Evolutionary conservation across 2,888 invertebrate genomes (phyloP), one percentile per base, ranked within the genome.

Genomic region (Lissonota sp.): DNA sequence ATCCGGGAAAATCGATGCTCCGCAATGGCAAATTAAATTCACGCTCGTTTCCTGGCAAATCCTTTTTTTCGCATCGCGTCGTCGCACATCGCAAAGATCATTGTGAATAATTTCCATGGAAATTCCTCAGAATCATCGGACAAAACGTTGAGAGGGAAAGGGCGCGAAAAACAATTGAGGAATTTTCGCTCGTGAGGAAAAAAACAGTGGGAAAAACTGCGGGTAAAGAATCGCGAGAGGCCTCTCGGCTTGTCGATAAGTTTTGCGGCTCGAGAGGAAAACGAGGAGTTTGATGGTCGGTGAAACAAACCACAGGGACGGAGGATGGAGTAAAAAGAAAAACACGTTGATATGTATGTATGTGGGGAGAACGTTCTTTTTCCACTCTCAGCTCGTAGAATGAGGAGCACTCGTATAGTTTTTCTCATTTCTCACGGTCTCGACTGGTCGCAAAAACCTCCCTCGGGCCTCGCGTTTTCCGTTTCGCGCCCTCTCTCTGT

Each of bases 181-280:
- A 26, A 26, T 26, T 26, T 26, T 26, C 1, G 26, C 26, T 26
- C 26, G 26, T 26, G 26, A 26, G 26, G 16, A 49, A 6, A 49
- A 6, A 49, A 14, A 39, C 6, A n/a, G 10, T 12, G 58, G 6
- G n/a, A 8, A 49, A 46, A 16, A 16, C 14, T 7, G 53, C n/a
- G 2, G 14, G 53, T 7, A 8, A 51, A 49, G 57, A 53, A 6
- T 12, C 46, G 42, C 14, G 44, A 37, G 53, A 72, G 71, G 72
- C n/a, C 62, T 62, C 55, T 71, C 62, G 71, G 57, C 49, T 76
- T 63, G 80, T 77, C 80, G 77, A 80, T 77, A 73, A 51, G 69
- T 73, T 42, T 55, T 5, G 6, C 44, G 57, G 26, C 57, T 57
- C 67, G 6, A 8, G 55, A 12, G 12, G 51, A 46, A 42, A 63